Evolutionary conservation across 2,113 vertebrate species (phyloP).

Genomic region (Glareola pratincola): DNA sequence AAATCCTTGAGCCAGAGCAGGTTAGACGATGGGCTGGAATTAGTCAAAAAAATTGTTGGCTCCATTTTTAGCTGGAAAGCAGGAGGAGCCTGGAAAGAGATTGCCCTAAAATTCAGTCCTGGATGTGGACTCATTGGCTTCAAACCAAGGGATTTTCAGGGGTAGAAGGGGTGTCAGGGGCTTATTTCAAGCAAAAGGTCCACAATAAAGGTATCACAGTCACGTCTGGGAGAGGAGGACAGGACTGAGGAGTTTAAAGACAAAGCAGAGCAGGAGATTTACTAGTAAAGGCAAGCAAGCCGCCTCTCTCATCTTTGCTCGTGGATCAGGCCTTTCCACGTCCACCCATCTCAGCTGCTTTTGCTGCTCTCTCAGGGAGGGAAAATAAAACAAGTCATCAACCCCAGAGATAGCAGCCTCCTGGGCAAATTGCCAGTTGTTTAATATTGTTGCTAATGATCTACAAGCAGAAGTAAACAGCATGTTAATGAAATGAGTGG

Average conservation of each 20-base stretch:
- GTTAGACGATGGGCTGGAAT: neutral
- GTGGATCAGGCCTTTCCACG: neutral
- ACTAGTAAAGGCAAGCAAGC: neutral
- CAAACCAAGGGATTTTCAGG: neutral
- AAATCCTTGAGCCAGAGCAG: neutral
- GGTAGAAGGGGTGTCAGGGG: neutral
- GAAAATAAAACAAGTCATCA: constrained; percentile 56
- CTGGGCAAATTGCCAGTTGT: constrained; percentile 62
- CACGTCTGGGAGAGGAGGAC: neutral
- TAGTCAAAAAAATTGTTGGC: neutral
- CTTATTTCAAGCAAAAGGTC: neutral
- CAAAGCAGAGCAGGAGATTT: neutral
- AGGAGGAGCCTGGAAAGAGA: neutral
- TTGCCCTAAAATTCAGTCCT: neutral
- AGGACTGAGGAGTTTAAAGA: neutral
- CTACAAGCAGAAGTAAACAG: constrained; percentile 64
- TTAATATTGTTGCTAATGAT: constrained; percentile 66
- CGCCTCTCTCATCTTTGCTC: neutral
- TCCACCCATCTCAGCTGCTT: neutral
- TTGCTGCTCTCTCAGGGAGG: neutral
- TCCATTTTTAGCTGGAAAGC: neutral
- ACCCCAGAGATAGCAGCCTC: constrained; percentile 14
- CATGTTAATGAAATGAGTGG: constrained; percentile 56
- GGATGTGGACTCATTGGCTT: neutral
- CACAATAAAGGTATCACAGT: neutral